Base-by-base conservation (phyloP, 2,888 invertebrate genomes). In the Junonia oenone region DNA sequence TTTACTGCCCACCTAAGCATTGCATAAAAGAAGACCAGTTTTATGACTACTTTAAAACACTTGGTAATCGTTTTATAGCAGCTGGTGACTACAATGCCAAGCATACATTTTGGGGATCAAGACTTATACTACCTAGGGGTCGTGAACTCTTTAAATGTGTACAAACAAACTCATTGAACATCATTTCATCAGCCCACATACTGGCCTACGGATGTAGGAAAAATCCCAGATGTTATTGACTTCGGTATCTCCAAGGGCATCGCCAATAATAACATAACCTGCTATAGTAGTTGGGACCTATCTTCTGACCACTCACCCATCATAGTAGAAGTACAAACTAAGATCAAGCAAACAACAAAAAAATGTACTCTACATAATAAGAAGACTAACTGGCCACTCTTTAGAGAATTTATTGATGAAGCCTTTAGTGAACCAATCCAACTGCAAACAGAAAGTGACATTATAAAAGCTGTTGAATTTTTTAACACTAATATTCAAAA, bases 281-380 rank as follows among this genome's bases (percentile, higher is more conserved):
- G 61, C 26, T 14, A 47, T 1, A 58, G 52, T 17, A 58, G 58
- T 47, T 59, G 47, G 50, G 64, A 63, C 3, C 15, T 62, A 43
- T 61, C 63, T 6, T 61, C 63, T 37, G 62, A 65, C 47, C 63
- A 65, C 57, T 61, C 59, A 29, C 62, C 63, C 14, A 51, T 62
- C n/a, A 15, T 61, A 6, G 27, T 58, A 2, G 19, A 55, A 19
- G 17, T 54, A 17, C 14, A 50, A 47, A 15, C 35, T 13, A 43
- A 15, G 27, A 26, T 22, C 13, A 50, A 26, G 49, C 33, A 15
- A n/a, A 40, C 38, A 6, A 2, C 37, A 0, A 46, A 29, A 50
- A 58, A 59, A 56, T 61, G 59, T 33, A 43, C 31, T 15, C 43
- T 62, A 31, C 54, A 56, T 29, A 55, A 53, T 26, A 56, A 58